These are phyloP conservation scores for Zaprionus capensis DNA, from an alignment of 1,140 invertebrate species.

Conservation along the genomic window DNA sequence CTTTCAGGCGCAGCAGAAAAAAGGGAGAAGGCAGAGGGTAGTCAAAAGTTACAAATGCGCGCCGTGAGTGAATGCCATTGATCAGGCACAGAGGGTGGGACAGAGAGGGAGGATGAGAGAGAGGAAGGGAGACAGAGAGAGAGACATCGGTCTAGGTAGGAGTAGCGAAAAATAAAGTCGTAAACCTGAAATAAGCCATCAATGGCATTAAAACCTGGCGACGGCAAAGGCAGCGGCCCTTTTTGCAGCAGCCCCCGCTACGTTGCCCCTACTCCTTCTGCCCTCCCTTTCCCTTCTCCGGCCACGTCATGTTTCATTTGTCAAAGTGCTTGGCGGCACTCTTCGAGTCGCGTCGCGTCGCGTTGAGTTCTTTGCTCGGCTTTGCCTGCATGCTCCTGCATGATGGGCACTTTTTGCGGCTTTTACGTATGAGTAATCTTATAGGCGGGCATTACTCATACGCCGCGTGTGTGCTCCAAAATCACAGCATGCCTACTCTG, in stretches of 20 bases:
- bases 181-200: slow-evolving; percentile 83
- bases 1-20: slow-evolving; percentile 14
- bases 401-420: slow-evolving; percentile 55
- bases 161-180: slow-evolving; percentile 80
- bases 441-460: slow-evolving; percentile 80
- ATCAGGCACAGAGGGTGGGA: slow-evolving; percentile 18
- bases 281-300: slow-evolving; percentile 5
- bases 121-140: slow-evolving; percentile 1
- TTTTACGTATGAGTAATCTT: slow-evolving; percentile 79
- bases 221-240: slow-evolving; percentile 44
- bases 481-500: slow-evolving; percentile 28
- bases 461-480: slow-evolving; percentile 44
- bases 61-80: slow-evolving; percentile 69
- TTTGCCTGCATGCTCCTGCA: background rate
- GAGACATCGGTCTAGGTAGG: slow-evolving; percentile 72
- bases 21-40: slow-evolving; percentile 23
- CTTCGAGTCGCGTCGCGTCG: slow-evolving; percentile 26
- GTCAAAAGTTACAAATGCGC: slow-evolving; percentile 76
- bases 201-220: slow-evolving; percentile 77
- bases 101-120: background rate
- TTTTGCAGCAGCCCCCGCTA: slow-evolving; percentile 53
- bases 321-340: slow-evolving; percentile 70
- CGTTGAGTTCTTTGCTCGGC: slow-evolving; percentile 21
- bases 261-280: background rate
- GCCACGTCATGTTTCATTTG: slow-evolving; percentile 73